Base-by-base conservation (phyloP, 2,888 invertebrate genomes). In the Strigamia crassipes region DNA sequence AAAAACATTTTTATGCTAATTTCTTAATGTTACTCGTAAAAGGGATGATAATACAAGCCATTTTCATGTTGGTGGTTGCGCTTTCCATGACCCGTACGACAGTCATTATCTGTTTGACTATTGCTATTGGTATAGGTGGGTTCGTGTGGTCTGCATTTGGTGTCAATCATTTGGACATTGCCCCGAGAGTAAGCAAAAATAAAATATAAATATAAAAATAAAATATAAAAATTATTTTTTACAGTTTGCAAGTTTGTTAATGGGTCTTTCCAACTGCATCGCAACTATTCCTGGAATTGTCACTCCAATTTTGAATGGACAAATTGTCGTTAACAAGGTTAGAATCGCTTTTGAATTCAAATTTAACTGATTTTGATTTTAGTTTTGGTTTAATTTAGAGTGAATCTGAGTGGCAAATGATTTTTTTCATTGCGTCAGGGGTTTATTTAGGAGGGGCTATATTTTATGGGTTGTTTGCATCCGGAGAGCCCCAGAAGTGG, bases 271-370 rank as follows among this genome's bases (percentile, higher is more conserved):
- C 12, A 97, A 97, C 88, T 96, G 96, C 0, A 89, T 96, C 84
- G 97, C 95, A 0, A 96, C 96, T 0, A 89, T 97, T 81, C 96
- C 97, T 0, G 97, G 97, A 38, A 96, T 97, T 85, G 89, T 96
- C n/a, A 94, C 95, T 86, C 97, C 96, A 0, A 90, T 93, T 13
- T 88, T 96, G 0, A 94, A 94, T 0, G 95, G 95, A 9, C 90
- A 91, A 81, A 92, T 96, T 82, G 94, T 95, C 18, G 90, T 91
- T 83, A 89, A 93, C 84, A 92, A 93, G 90, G 94, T 94, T 86
- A 86, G 86, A 84, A 18, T 42, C 12, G 13, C 21, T n/a, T 34
- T n/a, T 15, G 12, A 51, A 82, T 56, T 82, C n/a, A 46, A 21
- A 3, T 83, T 77, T 21, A 2, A 46, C 2, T n/a, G 9, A 82